Base-by-base conservation (phyloP, 2,113 vertebrate genomes). In the Equus przewalskii region DNA sequence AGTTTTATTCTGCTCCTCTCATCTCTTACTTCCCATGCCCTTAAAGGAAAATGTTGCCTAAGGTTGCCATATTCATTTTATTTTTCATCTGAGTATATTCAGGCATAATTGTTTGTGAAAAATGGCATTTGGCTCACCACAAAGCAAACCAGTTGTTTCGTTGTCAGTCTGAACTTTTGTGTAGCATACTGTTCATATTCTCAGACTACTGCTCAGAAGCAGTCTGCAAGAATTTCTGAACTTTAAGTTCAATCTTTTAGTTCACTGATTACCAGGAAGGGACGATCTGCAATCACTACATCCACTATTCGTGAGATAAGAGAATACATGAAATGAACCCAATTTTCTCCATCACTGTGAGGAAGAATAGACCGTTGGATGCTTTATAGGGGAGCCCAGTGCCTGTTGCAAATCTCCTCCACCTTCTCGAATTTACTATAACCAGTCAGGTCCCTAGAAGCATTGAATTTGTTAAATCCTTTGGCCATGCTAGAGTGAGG, bases 41-140 rank as follows among this genome's bases (percentile, higher is more conserved):
- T 73, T 78, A 41, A 96, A 89, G 67, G 30, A 80, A 72, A 94
- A 88, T 56, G 12, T 75, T 82, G 30, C 22, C 36, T 67, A 93
- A 62, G 15, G n/a, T 93, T 44, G 33, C 3, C 82, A 8, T 80
- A 51, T 80, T 65, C 54, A 7, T 49, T 84, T 89, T 60, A 51
- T 15, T 95, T 96, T 91, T 93, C 82, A n/a, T 83, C 36, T 26
- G 41, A 28, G 44, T 41, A 7, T 30, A 65, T 12, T 58, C 2
- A 33, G 4, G 15, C 22, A 36, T 13, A 70, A 36, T 6, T 76
- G 58, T 58, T 73, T 60, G 24, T 41, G 54, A 33, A 80, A 95
- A 89, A 64, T 69, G 87, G 58, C 56, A 28, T 24, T 81, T 82
- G 86, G 41, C 69, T 75, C 51, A 69, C n/a, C 91, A 46, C 62